Percentiles rank a stretch among this genome's conserved stretches.
These are phyloP conservation scores for Mantis religiosa DNA, from an alignment of 2,888 invertebrate genomes.

Conservation along the genomic window DNA sequence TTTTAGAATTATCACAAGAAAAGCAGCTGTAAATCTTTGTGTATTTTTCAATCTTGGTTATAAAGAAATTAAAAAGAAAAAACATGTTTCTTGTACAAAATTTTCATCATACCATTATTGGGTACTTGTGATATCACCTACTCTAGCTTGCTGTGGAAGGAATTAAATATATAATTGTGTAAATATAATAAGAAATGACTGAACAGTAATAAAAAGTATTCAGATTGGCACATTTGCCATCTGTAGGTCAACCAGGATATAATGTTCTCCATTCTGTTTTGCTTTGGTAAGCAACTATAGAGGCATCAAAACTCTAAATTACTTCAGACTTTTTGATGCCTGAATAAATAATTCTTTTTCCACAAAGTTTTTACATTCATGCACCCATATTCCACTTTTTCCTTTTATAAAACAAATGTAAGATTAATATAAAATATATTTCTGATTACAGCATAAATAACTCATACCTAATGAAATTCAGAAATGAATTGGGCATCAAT, in stretches of 20 bases:
- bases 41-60: constrained; percentile 27
- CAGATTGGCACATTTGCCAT: neutral
- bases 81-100: neutral
- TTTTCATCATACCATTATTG: neutral
- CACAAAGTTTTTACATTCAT: too few relatives aligned
- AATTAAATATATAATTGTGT: neutral
- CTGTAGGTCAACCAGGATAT: neutral
- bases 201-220: neutral
- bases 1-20: neutral
- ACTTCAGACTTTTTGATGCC: too few relatives aligned
- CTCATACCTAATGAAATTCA: too few relatives aligned
- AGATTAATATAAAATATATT: too few relatives aligned
- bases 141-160: neutral
- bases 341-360: too few relatives aligned
- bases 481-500: too few relatives aligned
- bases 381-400: too few relatives aligned
- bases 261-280: neutral
- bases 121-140: neutral
- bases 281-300: too few relatives aligned
- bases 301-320: too few relatives aligned
- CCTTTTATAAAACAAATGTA: too few relatives aligned
- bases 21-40: neutral
- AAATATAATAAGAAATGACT: neutral
- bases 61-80: neutral
- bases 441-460: too few relatives aligned